These are phyloP conservation scores for Rhamphomyia laevipes DNA, from an alignment of 2,888 invertebrate genomes.

Conservation along the genomic window DNA sequence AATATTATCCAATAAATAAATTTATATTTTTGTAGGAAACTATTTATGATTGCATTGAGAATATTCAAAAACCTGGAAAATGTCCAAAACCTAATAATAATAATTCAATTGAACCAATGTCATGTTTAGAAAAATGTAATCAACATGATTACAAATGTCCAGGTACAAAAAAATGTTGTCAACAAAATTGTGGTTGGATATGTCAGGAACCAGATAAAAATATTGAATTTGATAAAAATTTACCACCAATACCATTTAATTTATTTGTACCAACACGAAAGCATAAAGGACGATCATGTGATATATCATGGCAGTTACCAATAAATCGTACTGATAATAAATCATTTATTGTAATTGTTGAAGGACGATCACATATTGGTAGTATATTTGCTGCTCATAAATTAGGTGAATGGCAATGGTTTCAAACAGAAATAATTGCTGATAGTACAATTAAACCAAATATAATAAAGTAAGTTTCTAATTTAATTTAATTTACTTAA, in stretches of 20 bases:
- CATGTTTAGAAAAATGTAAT: background rate
- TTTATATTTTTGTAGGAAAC: background rate
- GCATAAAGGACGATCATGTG: slow-evolving; percentile 7
- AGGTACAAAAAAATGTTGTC: slow-evolving; percentile 56
- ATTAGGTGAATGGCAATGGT: slow-evolving; percentile 50
- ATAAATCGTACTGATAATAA: slow-evolving; percentile 7
- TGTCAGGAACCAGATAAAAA: slow-evolving; percentile 48
- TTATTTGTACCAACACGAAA: slow-evolving; percentile 43
- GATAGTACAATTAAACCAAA: slow-evolving; percentile 19
- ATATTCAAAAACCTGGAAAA: background rate
- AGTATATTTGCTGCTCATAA: slow-evolving; percentile 50
- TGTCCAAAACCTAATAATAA: background rate
- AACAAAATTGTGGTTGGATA: slow-evolving; percentile 51
- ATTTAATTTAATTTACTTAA: background rate
- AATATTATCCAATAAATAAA: background rate
- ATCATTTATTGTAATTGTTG: slow-evolving; percentile 45
- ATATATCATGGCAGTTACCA: slow-evolving; percentile 13
- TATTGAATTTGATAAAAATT: slow-evolving; percentile 36
- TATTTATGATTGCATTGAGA: background rate
- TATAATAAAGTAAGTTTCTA: slow-evolving; percentile 12
- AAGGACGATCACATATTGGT: slow-evolving; percentile 59
- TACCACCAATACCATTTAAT: slow-evolving; percentile 52
- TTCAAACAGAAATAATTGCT: slow-evolving; percentile 28
- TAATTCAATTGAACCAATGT: background rate
- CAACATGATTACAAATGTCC: slow-evolving; percentile 52